Conservation (phyloP, 1,140 invertebrate species). For the Drosophila trapezifrons region DNA sequence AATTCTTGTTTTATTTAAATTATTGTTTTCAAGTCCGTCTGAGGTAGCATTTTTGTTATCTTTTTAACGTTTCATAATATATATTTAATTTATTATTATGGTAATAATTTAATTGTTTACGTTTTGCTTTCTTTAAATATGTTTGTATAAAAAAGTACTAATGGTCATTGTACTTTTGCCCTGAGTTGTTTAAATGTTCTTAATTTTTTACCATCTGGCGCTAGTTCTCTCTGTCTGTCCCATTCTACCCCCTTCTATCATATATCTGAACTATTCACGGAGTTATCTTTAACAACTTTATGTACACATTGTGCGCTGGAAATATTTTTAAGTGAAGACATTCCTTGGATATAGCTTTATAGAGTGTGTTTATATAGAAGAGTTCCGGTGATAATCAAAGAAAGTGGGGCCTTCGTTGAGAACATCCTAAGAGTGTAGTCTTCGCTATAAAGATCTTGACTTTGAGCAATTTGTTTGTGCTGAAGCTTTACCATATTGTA, state of each 20-base stretch:
- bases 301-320: constrained; percentile 46
- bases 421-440: constrained; percentile 29
- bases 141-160: constrained; percentile 72
- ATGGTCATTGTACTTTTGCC: constrained; percentile 84
- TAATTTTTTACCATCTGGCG: constrained; percentile 62
- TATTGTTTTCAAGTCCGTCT: constrained; percentile 83
- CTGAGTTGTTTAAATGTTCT: constrained; percentile 72
- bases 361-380: constrained; percentile 3
- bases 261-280: constrained; percentile 27
- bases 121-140: constrained; percentile 57
- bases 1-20: constrained; percentile 77
- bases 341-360: constrained; percentile 27
- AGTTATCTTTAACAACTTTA: constrained; percentile 42
- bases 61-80: constrained; percentile 44
- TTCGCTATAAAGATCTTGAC: constrained; percentile 56
- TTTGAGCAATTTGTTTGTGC: constrained; percentile 77
- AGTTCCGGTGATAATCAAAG: constrained; percentile 5
- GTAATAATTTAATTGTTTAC: constrained; percentile 48
- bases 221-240: constrained; percentile 21
- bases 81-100: constrained; percentile 53
- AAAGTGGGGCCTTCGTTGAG: constrained; percentile 19
- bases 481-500: constrained; percentile 53
- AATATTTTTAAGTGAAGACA: constrained; percentile 34
- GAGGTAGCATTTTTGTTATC: constrained; percentile 76
- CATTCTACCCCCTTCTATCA: background rate